Conservation (phyloP, 2,888 invertebrate genomes). For the Megaustenia siamemsis region DNA sequence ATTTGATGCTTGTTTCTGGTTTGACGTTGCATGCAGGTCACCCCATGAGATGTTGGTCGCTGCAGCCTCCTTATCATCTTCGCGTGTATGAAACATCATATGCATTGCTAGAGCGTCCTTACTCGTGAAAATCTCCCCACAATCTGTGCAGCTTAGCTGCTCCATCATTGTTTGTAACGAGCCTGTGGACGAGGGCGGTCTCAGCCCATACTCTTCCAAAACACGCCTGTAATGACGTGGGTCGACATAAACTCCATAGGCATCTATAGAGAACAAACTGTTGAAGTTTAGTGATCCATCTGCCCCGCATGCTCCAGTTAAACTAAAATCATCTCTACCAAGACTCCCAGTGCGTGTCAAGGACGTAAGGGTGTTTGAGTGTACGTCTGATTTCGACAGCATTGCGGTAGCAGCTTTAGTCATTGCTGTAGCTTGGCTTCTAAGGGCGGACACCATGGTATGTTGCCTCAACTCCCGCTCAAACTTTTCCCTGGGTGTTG, state of each 20-base stretch:
- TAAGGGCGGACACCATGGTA: conserved; percentile 41
- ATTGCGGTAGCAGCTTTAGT: conserved; percentile 38
- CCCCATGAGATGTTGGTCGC: neutral
- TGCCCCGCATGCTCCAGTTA: neutral
- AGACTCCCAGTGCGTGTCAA: neutral
- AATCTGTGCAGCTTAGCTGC: conserved; percentile 63
- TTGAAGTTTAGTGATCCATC: conserved; percentile 22
- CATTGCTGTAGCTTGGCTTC: conserved; percentile 44
- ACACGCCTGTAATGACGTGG: conserved; percentile 43
- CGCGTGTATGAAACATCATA: conserved; percentile 71
- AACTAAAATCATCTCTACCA: neutral
- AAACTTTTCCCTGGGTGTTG: conserved; percentile 47
- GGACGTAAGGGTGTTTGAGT: neutral
- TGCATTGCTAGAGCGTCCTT: conserved; percentile 78
- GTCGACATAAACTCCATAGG: conserved; percentile 49
- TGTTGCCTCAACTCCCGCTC: conserved; percentile 50
- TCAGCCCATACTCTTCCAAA: conserved; percentile 43
- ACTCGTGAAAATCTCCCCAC: conserved; percentile 69
- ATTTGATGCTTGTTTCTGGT: neutral
- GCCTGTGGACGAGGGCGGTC: neutral
- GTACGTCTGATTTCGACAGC: neutral
- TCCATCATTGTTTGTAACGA: conserved; percentile 42
- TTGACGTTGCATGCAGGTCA: neutral
- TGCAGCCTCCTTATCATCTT: conserved; percentile 44
- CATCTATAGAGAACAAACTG: conserved; percentile 45